Conservation (phyloP, 2,888 invertebrate species). For the Pristionchus fissidentatus region DNA sequence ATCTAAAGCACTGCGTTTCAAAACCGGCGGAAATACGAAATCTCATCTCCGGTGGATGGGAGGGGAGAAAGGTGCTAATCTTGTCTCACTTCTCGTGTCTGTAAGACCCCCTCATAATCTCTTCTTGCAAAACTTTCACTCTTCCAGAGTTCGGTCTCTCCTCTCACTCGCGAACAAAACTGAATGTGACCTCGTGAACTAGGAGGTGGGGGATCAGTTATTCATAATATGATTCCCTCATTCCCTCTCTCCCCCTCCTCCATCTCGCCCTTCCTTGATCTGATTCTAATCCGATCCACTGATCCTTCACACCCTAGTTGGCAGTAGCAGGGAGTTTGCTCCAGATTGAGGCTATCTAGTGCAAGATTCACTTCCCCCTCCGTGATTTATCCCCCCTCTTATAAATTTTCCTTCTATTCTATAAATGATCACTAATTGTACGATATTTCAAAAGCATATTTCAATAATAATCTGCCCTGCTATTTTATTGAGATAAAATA, state of each 20-base stretch:
- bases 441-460: not conserved
- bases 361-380: not conserved
- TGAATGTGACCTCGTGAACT: not conserved
- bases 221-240: not conserved
- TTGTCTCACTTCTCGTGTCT: no score
- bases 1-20: no score
- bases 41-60: no score
- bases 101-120: no score
- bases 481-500: no score
- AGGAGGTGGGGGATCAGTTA: constrained; percentile 11
- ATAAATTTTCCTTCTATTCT: not conserved
- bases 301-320: constrained; percentile 40
- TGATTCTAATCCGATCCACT: not conserved
- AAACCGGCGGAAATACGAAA: no score
- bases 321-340: not conserved
- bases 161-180: no score
- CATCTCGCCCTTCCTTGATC: not conserved
- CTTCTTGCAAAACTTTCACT: no score
- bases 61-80: no score
- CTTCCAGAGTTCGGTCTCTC: no score
- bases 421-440: not conserved
- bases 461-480: not conserved
- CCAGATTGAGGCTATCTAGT: not conserved
- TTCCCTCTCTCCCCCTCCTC: not conserved
- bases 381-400: not conserved